A percentile compares a stretch with the other conserved stretches of the same genome.
These are phyloP conservation scores for Hylia prasina DNA, from an alignment of 2,113 vertebrate species.

Conservation along the genomic window DNA sequence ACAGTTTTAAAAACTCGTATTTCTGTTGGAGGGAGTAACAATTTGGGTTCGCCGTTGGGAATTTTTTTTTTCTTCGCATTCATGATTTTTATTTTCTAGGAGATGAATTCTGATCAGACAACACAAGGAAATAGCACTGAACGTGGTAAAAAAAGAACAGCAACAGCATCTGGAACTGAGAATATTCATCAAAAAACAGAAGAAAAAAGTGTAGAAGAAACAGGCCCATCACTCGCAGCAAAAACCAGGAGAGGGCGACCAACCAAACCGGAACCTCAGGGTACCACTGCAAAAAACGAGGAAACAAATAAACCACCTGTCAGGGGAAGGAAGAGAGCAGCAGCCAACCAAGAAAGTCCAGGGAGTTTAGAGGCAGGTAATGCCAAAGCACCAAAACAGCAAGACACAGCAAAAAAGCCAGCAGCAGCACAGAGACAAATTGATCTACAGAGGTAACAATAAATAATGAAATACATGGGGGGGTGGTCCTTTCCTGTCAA, in stretches of 20 bases:
- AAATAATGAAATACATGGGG: neutral
- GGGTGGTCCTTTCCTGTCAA: neutral
- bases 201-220: constrained; percentile 73
- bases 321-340: constrained; percentile 88
- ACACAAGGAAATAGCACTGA: constrained; percentile 77
- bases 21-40: neutral
- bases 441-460: constrained; percentile 90
- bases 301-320: constrained; percentile 79
- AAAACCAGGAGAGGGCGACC: constrained; percentile 84
- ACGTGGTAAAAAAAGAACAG: constrained; percentile 79
- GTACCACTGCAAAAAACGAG: constrained; percentile 75
- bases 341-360: constrained; percentile 76
- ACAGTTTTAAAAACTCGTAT: neutral
- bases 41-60: neutral
- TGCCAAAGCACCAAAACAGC: constrained; percentile 93
- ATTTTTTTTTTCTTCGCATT: neutral
- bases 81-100: constrained; percentile 64
- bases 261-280: constrained; percentile 81
- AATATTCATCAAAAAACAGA: constrained; percentile 83
- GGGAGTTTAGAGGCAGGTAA: constrained; percentile 82
- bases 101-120: constrained; percentile 78
- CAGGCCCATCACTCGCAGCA: constrained; percentile 69
- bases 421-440: constrained; percentile 90
- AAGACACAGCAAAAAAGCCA: constrained; percentile 86
- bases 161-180: constrained; percentile 77